These are phyloP conservation scores for Nothobranchius kuhntae DNA, from an alignment of 2,113 vertebrate genomes.

Conservation along the genomic window DNA sequence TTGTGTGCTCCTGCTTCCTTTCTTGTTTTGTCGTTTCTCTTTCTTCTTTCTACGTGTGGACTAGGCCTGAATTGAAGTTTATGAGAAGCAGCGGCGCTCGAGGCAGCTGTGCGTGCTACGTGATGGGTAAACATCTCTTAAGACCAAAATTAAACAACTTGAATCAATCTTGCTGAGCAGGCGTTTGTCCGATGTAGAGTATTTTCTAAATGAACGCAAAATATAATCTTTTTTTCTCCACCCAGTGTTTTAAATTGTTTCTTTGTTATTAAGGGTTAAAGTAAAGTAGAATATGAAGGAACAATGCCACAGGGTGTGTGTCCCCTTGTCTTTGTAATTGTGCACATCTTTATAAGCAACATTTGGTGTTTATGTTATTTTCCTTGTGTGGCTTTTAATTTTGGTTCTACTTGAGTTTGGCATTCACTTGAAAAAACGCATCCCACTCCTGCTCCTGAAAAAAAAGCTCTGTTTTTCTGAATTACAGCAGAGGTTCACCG, in stretches of 20 bases:
- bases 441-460: too few species aligned
- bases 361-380: too few species aligned
- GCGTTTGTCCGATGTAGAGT: neutral
- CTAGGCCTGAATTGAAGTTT: neutral
- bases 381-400: too few species aligned
- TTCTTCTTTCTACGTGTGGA: neutral
- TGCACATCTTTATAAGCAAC: too few species aligned
- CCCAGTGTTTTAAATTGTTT: neutral
- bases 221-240: constrained; percentile 12
- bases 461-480: too few species aligned
- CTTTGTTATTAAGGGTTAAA: neutral
- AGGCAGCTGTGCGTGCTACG: constrained; percentile 17
- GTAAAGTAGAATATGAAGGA: constrained; percentile 4
- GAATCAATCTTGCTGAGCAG: neutral
- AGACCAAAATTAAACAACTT: neutral
- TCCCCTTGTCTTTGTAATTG: too few species aligned
- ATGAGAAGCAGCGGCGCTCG: constrained; percentile 13
- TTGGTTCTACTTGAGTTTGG: too few species aligned
- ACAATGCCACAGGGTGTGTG: neutral
- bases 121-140: constrained; percentile 13
- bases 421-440: too few species aligned
- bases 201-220: constrained; percentile 6
- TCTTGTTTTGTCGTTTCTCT: constrained; percentile 11
- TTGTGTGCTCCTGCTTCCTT: constrained; percentile 11
- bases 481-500: too few species aligned